These are phyloP conservation scores for roundworm (Caenorhabditis elegans) DNA, from an alignment of 1,140 invertebrate species.

Conservation along the genomic window DNA sequence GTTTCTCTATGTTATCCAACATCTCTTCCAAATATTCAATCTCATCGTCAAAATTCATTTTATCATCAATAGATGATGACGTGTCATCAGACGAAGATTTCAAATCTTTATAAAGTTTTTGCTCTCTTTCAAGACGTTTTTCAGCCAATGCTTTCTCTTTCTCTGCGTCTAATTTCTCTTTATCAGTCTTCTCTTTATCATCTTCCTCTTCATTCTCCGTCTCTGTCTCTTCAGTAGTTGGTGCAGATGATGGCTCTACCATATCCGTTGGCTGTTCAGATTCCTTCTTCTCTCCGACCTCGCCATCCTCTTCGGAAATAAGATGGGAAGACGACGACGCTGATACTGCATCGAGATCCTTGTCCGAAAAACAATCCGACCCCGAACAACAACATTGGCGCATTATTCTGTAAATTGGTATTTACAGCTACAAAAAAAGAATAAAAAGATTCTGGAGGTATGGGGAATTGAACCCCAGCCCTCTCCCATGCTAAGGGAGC, in stretches of 20 bases:
- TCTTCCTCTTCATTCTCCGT: no score
- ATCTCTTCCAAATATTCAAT: background rate
- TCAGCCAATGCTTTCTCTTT: background rate
- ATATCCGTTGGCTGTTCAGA: no score
- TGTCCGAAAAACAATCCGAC: background rate
- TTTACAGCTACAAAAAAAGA: no score
- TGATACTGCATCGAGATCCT: background rate
- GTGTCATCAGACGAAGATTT: background rate
- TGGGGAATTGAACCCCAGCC: conserved; percentile 79
- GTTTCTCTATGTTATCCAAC: background rate
- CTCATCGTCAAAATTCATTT: conserved; percentile 13
- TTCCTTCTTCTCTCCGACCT: no score
- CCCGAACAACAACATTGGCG: background rate
- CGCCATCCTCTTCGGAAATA: no score
- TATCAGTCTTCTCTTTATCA: background rate
- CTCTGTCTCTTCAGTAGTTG: no score
- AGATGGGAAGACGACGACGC: background rate
- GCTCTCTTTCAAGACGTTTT: no score
- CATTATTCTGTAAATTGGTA: background rate
- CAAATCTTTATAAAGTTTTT: no score
- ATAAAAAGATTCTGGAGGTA: background rate
- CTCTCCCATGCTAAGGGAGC: conserved; percentile 75
- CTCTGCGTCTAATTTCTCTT: background rate
- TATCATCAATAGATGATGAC: background rate
- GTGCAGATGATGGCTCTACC: no score